Evolutionary conservation across 2,797 vertebrate genomes (phyloP), one percentile per base, ranked within the genome.

Genomic region (Sebastes aleutianus): DNA sequence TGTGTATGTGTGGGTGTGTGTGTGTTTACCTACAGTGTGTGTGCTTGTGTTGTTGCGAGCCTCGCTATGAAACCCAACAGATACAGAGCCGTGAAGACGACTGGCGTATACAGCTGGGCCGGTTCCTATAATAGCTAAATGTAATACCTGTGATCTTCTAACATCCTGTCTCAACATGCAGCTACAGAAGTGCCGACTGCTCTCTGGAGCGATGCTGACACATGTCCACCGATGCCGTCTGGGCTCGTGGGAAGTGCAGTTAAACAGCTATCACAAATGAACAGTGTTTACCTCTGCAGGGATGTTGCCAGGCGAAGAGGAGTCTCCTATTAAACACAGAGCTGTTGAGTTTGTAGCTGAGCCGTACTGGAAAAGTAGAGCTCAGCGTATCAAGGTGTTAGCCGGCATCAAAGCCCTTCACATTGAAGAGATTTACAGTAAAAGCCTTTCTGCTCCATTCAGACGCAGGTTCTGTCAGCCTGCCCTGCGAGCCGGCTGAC

Each of bases 201-300:
- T 85, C 78, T 86, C 50, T n/a, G 29, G 58, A 82, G 86, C 59
- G 50, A 58, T 56, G 18, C 78, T 63, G 83, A 87, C 87, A 85
- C 63, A 62, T 32, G 72, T 85, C 78, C 66, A 57, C 78, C 39
- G 84, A 77, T 81, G 76, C 83, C 47, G 80, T 80, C 78, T 78
- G 78, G 58, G 77, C 91, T 90, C 85, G 88, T 75, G 85, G 88
- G 83, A 86, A 87, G 85, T 77, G 85, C 78, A 87, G 81, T 86
- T 89, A 81, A 88, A 89, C 84, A 90, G 79, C 66, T 16, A 76
- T 89, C 91, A 78, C 76, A 77, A 85, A 88, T 85, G 80, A 88
- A 64, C 58, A 58, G 70, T 57, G 86, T 85, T 80, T 85, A 82
- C 83, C 39, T 70, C 77, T 78, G 74, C 83, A 70, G 77, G 50